A percentile compares a stretch with the other conserved stretches of the same genome.
phyloP scores from a whole-genome alignment of 2,888 invertebrate genomes.

The Apoda limacodes region DNA sequence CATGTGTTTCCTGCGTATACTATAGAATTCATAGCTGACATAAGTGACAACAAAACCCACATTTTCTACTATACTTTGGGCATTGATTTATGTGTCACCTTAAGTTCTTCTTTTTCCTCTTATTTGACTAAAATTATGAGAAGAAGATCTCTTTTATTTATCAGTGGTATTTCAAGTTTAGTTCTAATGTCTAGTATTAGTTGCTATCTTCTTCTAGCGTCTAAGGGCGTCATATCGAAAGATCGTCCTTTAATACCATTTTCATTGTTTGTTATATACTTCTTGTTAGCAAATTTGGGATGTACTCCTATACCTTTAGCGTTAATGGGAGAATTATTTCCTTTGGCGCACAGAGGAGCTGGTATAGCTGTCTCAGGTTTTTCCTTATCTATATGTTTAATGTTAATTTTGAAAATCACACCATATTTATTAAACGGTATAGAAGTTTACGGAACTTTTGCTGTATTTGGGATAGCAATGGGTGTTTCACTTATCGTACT shows the following conservation, averaged over 20 bases:
- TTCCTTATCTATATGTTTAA: constrained; percentile 26
- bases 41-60: constrained; percentile 29
- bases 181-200: constrained; percentile 27
- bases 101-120: constrained; percentile 31
- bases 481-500: constrained; percentile 48
- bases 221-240: constrained; percentile 23
- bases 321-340: constrained; percentile 43
- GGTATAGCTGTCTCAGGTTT: constrained; percentile 31
- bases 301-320: constrained; percentile 41
- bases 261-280: constrained; percentile 31
- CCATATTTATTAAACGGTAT: constrained; percentile 28
- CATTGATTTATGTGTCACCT: constrained; percentile 35
- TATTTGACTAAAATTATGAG: constrained; percentile 34
- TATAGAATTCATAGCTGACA: constrained; percentile 33
- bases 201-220: constrained; percentile 29
- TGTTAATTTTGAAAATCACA: constrained; percentile 31
- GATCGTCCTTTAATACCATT: constrained; percentile 29
- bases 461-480: constrained; percentile 31
- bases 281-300: constrained; percentile 40
- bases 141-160: constrained; percentile 34
- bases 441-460: constrained; percentile 40
- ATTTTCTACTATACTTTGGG: constrained; percentile 34
- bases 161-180: constrained; percentile 31
- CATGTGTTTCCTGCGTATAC: constrained; percentile 42
- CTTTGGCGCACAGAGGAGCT: constrained; percentile 36